Conservation (phyloP, 2,113 vertebrate genomes). For the Lates calcarifer region DNA sequence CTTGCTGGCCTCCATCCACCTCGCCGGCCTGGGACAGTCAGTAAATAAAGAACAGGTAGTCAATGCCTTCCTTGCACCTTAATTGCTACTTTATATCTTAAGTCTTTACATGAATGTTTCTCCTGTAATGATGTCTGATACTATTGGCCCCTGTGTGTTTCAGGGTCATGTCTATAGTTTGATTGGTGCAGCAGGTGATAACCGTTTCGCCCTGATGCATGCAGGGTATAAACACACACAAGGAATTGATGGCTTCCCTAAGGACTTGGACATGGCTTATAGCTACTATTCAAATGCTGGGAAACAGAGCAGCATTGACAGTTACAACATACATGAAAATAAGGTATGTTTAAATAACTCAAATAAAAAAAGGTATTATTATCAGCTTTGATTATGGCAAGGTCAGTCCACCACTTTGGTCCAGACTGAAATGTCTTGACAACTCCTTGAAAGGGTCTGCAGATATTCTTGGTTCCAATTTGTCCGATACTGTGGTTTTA, state of each 20-base stretch:
- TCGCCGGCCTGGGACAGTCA: constrained; percentile 86
- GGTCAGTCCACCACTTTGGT: no score
- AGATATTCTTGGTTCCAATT: no score
- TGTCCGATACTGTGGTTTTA: no score
- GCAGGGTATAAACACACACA: constrained; percentile 95
- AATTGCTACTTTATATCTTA: not conserved
- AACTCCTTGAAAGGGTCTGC: no score
- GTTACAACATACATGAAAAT: constrained; percentile 78
- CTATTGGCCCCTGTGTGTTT: constrained; percentile 39
- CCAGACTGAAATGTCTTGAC: no score
- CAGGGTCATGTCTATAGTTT: constrained; percentile 93
- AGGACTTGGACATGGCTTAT: constrained; percentile 89
- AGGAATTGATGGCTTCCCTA: constrained; percentile 89
- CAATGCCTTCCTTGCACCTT: not conserved
- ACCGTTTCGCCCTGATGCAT: constrained; percentile 91
- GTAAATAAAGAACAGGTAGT: constrained; percentile 86
- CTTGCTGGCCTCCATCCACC: constrained; percentile 88
- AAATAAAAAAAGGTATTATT: not conserved
- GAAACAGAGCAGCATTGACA: constrained; percentile 86
- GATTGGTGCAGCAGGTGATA: constrained; percentile 88
- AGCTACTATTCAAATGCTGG: constrained; percentile 92
- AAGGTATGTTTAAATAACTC: constrained; percentile 79
- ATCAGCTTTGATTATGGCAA: not conserved
- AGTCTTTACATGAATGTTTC: not conserved
- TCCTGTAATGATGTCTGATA: not conserved